Conservation (phyloP, 2,888 invertebrate species). For the Caenorhabditis sinica region DNA sequence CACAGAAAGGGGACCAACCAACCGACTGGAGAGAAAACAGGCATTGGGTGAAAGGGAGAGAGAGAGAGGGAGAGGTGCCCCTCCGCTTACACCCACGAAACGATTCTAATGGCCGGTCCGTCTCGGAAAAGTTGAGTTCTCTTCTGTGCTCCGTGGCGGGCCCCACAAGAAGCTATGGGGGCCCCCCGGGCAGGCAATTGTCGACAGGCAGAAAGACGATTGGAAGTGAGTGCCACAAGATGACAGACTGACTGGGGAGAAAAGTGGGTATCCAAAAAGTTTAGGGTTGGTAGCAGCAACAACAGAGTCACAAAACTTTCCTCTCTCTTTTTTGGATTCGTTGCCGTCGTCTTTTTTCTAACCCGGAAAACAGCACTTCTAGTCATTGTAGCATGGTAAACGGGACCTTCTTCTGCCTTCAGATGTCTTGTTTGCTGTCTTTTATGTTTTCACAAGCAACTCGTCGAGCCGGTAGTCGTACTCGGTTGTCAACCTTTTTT, state of each 20-base stretch:
- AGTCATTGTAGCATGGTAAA: constrained; percentile 10
- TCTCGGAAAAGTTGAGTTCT: constrained; percentile 50
- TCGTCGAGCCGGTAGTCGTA: constrained; percentile 54
- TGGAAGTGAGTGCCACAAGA: constrained; percentile 38
- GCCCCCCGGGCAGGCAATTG: constrained; percentile 44
- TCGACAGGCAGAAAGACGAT: constrained; percentile 48
- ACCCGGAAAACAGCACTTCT: constrained; percentile 7
- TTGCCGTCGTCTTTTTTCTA: constrained; percentile 7
- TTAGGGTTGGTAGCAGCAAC: constrained; percentile 9
- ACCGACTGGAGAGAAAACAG: constrained; percentile 23
- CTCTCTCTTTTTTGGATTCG: constrained; percentile 10
- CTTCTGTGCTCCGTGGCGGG: constrained; percentile 24
- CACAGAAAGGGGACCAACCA: constrained; percentile 5
- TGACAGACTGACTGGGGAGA: constrained; percentile 37
- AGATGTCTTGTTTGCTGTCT: constrained; percentile 20
- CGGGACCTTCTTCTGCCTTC: constrained; percentile 7
- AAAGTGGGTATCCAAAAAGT: constrained; percentile 16
- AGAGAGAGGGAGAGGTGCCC: constrained; percentile 29
- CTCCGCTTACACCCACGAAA: constrained; percentile 60
- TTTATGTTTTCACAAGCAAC: constrained; percentile 13
- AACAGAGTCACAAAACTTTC: constrained; percentile 38
- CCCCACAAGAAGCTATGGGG: background rate
- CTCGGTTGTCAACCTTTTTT: constrained; percentile 60
- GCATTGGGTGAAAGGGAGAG: constrained; percentile 5
- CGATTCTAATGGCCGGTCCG: constrained; percentile 61